phyloP scores from a whole-genome alignment of 2,888 invertebrate species.

The Phortica magna region DNA sequence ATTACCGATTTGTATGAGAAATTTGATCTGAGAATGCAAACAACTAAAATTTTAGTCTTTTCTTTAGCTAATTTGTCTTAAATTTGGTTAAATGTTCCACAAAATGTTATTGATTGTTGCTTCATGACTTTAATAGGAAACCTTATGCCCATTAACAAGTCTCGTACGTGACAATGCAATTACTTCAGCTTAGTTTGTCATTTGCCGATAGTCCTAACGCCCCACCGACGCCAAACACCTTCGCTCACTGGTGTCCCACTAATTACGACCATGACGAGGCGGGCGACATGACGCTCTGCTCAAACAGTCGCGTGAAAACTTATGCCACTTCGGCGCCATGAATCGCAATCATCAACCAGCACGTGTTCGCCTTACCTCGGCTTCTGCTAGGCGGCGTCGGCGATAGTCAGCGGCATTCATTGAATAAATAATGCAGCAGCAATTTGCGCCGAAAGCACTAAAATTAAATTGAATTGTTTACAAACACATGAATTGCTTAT shows the following conservation, averaged over 20 bases:
- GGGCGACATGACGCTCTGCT: background rate
- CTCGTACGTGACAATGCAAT: too few species aligned
- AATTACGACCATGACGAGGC: background rate
- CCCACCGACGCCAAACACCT: too few species aligned
- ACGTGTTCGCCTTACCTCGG: background rate
- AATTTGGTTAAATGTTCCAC: too few species aligned
- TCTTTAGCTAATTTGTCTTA: constrained; percentile 30
- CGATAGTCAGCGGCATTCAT: constrained; percentile 38
- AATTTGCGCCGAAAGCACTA: constrained; percentile 71
- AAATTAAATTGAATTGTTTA: constrained; percentile 72
- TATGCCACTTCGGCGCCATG: background rate
- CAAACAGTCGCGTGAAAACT: background rate
- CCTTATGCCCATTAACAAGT: too few species aligned
- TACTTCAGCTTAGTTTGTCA: too few species aligned
- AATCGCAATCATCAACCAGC: background rate
- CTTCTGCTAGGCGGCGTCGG: background rate
- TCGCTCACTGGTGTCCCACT: too few species aligned
- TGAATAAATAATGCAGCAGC: constrained; percentile 66
- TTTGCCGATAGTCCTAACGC: too few species aligned
- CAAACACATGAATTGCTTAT: constrained; percentile 73
- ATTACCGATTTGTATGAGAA: too few species aligned
- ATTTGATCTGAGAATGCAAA: too few species aligned
- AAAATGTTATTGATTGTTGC: too few species aligned
- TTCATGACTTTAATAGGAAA: too few species aligned
- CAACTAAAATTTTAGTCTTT: too few species aligned